These are phyloP conservation scores for Tetranychus cinnabarinus DNA, from an alignment of 1,140 invertebrate genomes.

Conservation along the genomic window DNA sequence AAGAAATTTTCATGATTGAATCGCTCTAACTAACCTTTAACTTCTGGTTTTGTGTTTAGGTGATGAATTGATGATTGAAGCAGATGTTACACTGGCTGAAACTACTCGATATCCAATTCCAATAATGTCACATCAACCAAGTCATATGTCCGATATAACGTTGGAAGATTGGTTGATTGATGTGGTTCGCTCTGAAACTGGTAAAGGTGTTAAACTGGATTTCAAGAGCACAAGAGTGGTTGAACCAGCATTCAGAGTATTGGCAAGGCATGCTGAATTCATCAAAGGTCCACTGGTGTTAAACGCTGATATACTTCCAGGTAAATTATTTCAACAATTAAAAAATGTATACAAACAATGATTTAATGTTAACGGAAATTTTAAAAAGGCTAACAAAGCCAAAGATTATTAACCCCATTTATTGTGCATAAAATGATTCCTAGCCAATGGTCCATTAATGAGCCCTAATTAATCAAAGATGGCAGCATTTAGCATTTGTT, in stretches of 20 bases:
- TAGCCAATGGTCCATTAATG: too few relatives aligned
- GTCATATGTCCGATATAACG: constrained; percentile 41
- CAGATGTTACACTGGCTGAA: constrained; percentile 45
- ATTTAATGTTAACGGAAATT: too few relatives aligned
- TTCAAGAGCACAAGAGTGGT: constrained; percentile 56
- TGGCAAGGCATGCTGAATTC: constrained; percentile 8
- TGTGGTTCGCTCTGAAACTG: constrained; percentile 26
- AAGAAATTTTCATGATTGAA: background rate
- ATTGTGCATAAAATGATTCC: too few relatives aligned
- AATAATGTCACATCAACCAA: constrained; percentile 64
- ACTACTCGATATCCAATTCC: constrained; percentile 27
- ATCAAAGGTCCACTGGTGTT: constrained; percentile 42
- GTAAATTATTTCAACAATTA: background rate
- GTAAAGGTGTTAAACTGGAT: constrained; percentile 59
- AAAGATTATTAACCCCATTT: too few relatives aligned
- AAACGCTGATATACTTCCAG: constrained; percentile 61
- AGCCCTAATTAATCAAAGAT: too few relatives aligned
- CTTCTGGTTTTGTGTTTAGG: constrained; percentile 20
- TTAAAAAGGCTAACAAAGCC: too few relatives aligned
- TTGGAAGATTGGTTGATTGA: constrained; percentile 41
- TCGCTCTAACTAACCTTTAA: background rate
- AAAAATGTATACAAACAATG: background rate
- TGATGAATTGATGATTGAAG: constrained; percentile 56
- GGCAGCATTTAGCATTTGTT: too few relatives aligned
- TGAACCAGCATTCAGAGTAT: constrained; percentile 9